Percentiles rank a stretch among this genome's conserved stretches.
These are phyloP conservation scores for Nothobranchius furzeri DNA, from an alignment of 2,113 vertebrate species.

Conservation along the genomic window DNA sequence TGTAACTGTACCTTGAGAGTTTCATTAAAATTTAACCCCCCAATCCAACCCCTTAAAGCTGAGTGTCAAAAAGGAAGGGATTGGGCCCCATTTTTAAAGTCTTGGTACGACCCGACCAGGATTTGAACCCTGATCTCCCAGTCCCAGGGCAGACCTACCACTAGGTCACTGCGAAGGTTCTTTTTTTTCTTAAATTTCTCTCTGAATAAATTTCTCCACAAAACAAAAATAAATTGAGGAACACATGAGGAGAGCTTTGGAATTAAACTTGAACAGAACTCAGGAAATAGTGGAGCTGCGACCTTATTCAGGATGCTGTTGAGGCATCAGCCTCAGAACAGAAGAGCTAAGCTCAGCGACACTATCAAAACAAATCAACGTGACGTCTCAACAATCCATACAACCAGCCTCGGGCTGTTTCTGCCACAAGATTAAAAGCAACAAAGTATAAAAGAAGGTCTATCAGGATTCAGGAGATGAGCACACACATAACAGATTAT, in stretches of 20 bases:
- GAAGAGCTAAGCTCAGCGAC: neutral
- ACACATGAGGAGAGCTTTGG: neutral
- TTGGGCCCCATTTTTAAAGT: too few species aligned
- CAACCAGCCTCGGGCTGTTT: neutral
- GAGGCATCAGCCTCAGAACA: constrained; percentile 1
- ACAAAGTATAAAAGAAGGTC: constrained; percentile 12
- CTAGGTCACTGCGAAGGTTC: too few species aligned
- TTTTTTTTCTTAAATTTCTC: too few species aligned
- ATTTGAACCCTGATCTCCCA: too few species aligned
- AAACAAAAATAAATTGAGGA: too few species aligned
- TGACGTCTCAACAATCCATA: neutral
- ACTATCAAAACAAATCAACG: constrained; percentile 28
- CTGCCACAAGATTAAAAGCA: constrained; percentile 14
- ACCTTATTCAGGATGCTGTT: neutral
- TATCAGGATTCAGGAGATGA: neutral
- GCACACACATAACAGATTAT: neutral
- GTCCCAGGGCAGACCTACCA: too few species aligned
- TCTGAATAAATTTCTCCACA: too few species aligned
- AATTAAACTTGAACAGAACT: neutral
- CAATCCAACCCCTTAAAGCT: too few species aligned
- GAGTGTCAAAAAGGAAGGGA: too few species aligned
- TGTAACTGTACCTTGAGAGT: too few species aligned
- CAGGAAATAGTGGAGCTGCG: neutral
- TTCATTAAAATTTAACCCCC: too few species aligned
- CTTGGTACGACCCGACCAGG: too few species aligned